These are phyloP conservation scores for Protonemura montana DNA, from an alignment of 2,888 invertebrate genomes.

Conservation along the genomic window DNA sequence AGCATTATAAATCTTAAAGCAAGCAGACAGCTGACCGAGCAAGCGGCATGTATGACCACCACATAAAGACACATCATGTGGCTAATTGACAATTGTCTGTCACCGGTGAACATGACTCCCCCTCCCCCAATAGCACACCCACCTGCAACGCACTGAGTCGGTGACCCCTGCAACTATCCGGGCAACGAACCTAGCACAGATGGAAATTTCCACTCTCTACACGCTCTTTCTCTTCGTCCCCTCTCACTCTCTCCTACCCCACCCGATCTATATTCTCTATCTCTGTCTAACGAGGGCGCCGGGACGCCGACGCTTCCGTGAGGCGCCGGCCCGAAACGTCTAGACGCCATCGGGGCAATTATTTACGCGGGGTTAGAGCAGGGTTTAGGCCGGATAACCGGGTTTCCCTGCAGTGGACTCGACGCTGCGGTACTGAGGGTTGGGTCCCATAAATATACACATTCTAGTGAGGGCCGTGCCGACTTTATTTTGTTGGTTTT, in stretches of 20 bases:
- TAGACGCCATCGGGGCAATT: background rate
- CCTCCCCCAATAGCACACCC: background rate
- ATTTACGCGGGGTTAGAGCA: background rate
- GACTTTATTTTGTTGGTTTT: too few species aligned
- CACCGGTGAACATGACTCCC: too few species aligned
- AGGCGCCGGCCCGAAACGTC: background rate
- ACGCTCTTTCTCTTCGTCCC: background rate
- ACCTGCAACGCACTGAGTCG: background rate
- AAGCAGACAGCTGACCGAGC: too few species aligned
- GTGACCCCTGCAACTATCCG: background rate
- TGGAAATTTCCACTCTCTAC: slow-evolving; percentile 3
- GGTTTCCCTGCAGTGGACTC: background rate
- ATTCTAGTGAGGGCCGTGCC: too few species aligned
- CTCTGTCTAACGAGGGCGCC: background rate
- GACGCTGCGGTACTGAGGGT: too few species aligned
- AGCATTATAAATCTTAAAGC: too few species aligned
- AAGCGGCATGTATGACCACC: too few species aligned
- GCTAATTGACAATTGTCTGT: too few species aligned
- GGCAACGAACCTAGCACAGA: background rate
- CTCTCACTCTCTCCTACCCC: background rate
- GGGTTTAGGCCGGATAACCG: background rate
- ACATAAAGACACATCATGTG: too few species aligned
- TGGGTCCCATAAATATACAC: too few species aligned
- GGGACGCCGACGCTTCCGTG: background rate
- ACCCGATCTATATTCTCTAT: background rate